Conservation (phyloP, 2,113 vertebrate species). For the Patagioenas fasciata region DNA sequence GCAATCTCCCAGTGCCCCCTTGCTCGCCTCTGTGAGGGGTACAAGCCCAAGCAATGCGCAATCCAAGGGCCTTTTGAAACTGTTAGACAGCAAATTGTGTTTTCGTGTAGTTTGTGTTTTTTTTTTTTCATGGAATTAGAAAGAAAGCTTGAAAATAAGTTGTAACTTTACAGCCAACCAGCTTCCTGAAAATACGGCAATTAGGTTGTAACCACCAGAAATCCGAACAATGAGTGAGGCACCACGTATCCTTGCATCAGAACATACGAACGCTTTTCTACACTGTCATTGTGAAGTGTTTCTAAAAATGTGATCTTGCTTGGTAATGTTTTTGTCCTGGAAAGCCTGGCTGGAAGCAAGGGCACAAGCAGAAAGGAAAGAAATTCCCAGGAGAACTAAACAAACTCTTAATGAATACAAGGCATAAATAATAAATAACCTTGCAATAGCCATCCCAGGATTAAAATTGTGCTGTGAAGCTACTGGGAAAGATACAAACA, state of each 20-base stretch:
- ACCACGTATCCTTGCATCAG: not conserved
- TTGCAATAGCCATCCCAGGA: not conserved
- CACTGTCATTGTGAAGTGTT: not conserved
- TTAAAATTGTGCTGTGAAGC: not conserved
- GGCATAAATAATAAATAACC: conserved; percentile 49
- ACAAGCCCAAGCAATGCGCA: not conserved
- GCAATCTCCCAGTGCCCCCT: not conserved
- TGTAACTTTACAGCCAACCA: not conserved
- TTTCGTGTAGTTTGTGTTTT: not conserved
- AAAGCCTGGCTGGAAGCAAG: conserved; percentile 33
- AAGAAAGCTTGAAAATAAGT: not conserved
- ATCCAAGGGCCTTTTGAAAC: not conserved
- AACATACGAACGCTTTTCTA: not conserved
- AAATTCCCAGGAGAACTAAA: conserved; percentile 20
- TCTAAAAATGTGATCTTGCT: not conserved
- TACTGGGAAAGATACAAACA: not conserved
- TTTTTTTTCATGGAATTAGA: not conserved
- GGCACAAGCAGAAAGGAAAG: not conserved
- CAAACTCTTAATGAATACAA: conserved; percentile 30
- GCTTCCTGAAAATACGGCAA: not conserved
- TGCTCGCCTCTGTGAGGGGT: not conserved
- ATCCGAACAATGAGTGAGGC: not conserved
- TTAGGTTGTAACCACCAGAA: not conserved
- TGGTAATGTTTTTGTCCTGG: not conserved
- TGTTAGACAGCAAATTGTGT: not conserved